A percentile compares a stretch with the other conserved stretches of the same genome.
These are phyloP conservation scores for Pagetopsis macropterus DNA, from an alignment of 2,797 vertebrate genomes.

Conservation along the genomic window DNA sequence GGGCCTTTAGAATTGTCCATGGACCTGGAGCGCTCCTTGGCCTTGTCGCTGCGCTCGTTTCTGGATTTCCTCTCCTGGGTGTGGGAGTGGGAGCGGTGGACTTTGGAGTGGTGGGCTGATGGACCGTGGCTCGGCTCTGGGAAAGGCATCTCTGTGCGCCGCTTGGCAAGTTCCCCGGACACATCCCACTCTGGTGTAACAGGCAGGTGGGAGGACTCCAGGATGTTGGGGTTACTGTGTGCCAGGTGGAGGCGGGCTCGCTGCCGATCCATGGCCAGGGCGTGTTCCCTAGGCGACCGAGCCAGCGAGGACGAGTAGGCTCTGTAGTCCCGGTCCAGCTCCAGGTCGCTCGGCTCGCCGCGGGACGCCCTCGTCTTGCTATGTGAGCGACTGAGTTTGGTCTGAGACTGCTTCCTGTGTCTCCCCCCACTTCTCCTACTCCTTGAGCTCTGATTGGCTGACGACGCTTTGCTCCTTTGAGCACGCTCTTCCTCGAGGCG, in stretches of 20 bases:
- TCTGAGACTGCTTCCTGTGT: conserved; percentile 92
- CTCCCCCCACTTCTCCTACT: conserved; percentile 93
- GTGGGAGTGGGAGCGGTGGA: conserved; percentile 98
- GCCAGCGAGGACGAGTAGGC: conserved; percentile 92
- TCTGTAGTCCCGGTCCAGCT: conserved; percentile 90
- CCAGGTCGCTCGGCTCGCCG: conserved; percentile 91
- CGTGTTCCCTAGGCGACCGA: conserved; percentile 92
- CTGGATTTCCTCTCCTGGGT: conserved; percentile 97
- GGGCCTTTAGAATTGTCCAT: conserved; percentile 98
- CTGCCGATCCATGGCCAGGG: conserved; percentile 92
- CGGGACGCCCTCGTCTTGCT: conserved; percentile 93
- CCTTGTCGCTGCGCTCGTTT: conserved; percentile 93
- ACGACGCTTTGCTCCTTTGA: conserved; percentile 93
- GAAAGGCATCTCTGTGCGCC: conserved; percentile 98
- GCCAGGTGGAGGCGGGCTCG: conserved; percentile 90
- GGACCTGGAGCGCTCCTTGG: conserved; percentile 96
- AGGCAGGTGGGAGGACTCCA: conserved; percentile 88
- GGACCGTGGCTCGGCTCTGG: conserved; percentile 96
- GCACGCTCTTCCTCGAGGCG: conserved; percentile 97
- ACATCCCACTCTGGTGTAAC: conserved; percentile 98
- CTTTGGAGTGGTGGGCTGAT: conserved; percentile 91
- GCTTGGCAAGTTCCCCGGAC: conserved; percentile 95
- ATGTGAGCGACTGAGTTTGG: conserved; percentile 90
- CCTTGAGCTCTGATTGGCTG: conserved; percentile 93
- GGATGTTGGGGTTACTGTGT: conserved; percentile 92